Conservation (phyloP, 1,140 invertebrate species). For the Lamellibrachia luymesi region DNA sequence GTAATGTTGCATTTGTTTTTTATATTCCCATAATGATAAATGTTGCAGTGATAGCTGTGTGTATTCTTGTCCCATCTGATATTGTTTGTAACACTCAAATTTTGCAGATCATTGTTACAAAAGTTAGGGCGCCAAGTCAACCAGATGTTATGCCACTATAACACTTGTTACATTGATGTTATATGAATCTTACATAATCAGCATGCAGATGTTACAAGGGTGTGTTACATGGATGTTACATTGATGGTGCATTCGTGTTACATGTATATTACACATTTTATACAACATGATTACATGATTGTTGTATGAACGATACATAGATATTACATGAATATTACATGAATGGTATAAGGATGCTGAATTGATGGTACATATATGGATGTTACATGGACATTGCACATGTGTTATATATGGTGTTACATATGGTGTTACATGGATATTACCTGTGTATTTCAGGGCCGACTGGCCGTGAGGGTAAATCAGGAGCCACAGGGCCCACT, state of each 20-base stretch:
- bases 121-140: no score
- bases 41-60: background rate
- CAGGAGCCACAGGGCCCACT: slow-evolving; percentile 6
- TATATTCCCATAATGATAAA: background rate
- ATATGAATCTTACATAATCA: no score
- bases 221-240: no score
- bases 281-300: background rate
- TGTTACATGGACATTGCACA: background rate
- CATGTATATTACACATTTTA: no score
- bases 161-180: background rate
- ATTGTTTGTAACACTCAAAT: no score
- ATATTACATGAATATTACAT: background rate
- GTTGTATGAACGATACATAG: background rate
- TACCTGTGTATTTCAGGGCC: background rate
- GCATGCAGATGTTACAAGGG: no score
- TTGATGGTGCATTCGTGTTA: no score
- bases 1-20: background rate
- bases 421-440: background rate
- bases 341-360: background rate
- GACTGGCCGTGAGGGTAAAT: background rate
- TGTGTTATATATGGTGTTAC: background rate
- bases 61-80: no score
- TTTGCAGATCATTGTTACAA: no score
- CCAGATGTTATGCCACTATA: no score
- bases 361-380: no score